phyloP scores from a whole-genome alignment of 2,888 invertebrate genomes.

The Drosophila hawaiiensis region DNA sequence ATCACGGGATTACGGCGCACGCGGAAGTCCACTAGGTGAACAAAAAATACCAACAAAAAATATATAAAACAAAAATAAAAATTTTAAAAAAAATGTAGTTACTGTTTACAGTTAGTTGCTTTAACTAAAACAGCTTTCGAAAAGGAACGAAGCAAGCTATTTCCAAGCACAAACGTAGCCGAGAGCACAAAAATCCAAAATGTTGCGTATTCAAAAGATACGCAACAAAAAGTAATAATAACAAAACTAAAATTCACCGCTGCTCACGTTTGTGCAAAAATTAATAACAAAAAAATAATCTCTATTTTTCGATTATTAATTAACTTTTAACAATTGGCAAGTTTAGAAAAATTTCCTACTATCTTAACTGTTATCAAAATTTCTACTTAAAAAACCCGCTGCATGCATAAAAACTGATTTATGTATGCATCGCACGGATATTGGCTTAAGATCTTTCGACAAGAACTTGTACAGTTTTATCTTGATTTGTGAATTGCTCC shows the following conservation, averaged over 20 bases:
- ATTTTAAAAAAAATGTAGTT: conserved; percentile 10
- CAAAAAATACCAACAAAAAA: conserved; percentile 63
- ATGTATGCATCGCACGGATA: conserved; percentile 43
- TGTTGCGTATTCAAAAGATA: conserved; percentile 14
- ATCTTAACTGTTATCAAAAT: conserved; percentile 8
- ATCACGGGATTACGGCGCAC: conserved; percentile 91
- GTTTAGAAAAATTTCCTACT: conserved; percentile 10
- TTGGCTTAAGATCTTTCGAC: conserved; percentile 35
- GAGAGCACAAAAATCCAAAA: conserved; percentile 48
- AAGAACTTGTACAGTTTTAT: conserved; percentile 16
- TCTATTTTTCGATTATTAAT: conserved; percentile 15
- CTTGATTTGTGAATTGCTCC: not conserved
- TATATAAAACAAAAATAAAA: conserved; percentile 24
- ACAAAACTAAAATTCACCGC: conserved; percentile 17
- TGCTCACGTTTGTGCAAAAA: conserved; percentile 65
- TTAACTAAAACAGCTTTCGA: conserved; percentile 18
- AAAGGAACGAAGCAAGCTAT: conserved; percentile 17
- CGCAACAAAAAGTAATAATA: conserved; percentile 2
- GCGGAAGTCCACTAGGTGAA: conserved; percentile 87
- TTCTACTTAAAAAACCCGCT: conserved; percentile 5
- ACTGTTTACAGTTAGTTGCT: conserved; percentile 34
- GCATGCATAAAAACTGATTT: conserved; percentile 44
- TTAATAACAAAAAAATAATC: not conserved
- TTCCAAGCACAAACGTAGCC: conserved; percentile 70
- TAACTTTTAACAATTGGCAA: conserved; percentile 52